Conservation (phyloP, 2,888 invertebrate genomes). For the Norana najaformis region DNA sequence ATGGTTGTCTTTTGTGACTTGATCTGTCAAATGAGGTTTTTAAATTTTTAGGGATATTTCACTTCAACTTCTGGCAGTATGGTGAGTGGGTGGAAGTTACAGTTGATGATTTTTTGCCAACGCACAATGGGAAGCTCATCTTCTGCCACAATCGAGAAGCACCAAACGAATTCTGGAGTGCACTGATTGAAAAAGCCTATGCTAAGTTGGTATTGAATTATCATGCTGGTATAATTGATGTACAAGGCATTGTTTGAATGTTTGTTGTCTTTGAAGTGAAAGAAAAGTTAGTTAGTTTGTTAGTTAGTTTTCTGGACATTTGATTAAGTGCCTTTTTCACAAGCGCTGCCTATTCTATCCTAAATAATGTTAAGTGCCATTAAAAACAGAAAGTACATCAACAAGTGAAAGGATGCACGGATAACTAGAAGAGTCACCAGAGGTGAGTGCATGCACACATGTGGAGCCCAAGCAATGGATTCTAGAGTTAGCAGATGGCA, state of each 20-base stretch:
- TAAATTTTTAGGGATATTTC: background rate
- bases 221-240: background rate
- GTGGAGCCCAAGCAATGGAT: no score
- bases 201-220: slow-evolving; percentile 46
- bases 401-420: no score
- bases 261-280: background rate
- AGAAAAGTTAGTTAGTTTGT: no score
- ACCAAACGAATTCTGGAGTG: slow-evolving; percentile 74
- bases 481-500: no score
- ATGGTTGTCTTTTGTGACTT: background rate
- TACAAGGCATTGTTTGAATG: background rate
- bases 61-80: slow-evolving; percentile 13
- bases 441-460: no score
- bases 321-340: no score
- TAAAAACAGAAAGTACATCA: no score
- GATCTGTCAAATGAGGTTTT: background rate
- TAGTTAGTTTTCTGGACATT: no score
- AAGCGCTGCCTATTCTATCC: no score
- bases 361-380: no score
- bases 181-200: slow-evolving; percentile 69
- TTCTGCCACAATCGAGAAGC: slow-evolving; percentile 68
- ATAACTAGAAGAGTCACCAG: no score
- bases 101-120: background rate
- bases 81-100: slow-evolving; percentile 5
- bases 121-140: slow-evolving; percentile 9